phyloP scores from a whole-genome alignment of 2,888 invertebrate genomes.

The Stegana nigrithorax region DNA sequence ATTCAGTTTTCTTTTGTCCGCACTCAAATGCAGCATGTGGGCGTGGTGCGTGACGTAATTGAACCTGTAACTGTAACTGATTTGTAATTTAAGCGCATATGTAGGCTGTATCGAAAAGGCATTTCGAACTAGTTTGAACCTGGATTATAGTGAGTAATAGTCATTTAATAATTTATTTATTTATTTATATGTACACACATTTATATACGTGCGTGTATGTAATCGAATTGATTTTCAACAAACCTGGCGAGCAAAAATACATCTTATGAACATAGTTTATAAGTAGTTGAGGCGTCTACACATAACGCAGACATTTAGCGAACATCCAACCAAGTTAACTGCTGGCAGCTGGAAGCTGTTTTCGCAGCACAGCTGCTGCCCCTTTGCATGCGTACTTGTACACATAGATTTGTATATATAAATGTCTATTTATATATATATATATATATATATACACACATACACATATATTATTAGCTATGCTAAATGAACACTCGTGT shows the following conservation, averaged over 20 bases:
- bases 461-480: too few species aligned
- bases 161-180: background rate
- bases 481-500: background rate
- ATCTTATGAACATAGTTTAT: conserved; percentile 20
- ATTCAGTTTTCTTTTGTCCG: conserved; percentile 23
- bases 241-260: conserved; percentile 13
- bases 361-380: background rate
- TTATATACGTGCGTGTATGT: too few species aligned
- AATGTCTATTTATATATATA: background rate
- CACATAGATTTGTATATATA: background rate
- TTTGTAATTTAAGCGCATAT: too few species aligned
- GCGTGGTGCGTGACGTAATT: too few species aligned
- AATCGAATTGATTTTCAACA: too few species aligned
- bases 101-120: too few species aligned
- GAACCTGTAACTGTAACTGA: too few species aligned
- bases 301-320: background rate
- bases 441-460: background rate
- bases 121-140: too few species aligned
- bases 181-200: too few species aligned
- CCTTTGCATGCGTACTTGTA: background rate
- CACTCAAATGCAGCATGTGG: too few species aligned
- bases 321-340: background rate
- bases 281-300: conserved; percentile 6
- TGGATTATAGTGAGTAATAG: too few species aligned
- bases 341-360: background rate